These are phyloP conservation scores for Tenthredo livida DNA, from an alignment of 2,888 invertebrate genomes.

Conservation along the genomic window DNA sequence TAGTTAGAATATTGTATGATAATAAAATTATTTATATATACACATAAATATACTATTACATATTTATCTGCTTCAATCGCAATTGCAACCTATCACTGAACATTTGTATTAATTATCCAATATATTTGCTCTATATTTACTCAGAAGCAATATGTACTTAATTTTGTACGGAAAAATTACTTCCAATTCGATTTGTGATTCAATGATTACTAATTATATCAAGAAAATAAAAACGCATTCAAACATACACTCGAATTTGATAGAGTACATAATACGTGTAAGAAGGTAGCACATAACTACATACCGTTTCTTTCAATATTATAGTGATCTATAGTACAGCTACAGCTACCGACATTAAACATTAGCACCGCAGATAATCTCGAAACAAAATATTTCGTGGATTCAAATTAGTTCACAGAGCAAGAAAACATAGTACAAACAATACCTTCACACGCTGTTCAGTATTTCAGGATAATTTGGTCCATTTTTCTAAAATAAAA, in stretches of 20 bases:
- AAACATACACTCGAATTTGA: slow-evolving; percentile 7
- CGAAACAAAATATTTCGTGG: not conserved
- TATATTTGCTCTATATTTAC: slow-evolving; percentile 19
- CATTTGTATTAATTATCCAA: not conserved
- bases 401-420: not conserved
- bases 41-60: slow-evolving; percentile 32
- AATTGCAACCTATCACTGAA: slow-evolving; percentile 16
- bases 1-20: slow-evolving; percentile 74
- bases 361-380: not conserved
- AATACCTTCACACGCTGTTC: not conserved
- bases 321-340: no score
- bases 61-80: slow-evolving; percentile 10
- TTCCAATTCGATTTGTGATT: slow-evolving; percentile 22
- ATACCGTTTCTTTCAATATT: not conserved
- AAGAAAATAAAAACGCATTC: slow-evolving; percentile 25
- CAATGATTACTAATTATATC: slow-evolving; percentile 14
- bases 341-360: not conserved
- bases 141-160: slow-evolving; percentile 17
- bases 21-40: slow-evolving; percentile 72
- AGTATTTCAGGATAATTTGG: not conserved
- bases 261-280: not conserved
- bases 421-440: not conserved
- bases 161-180: slow-evolving; percentile 28
- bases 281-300: not conserved
- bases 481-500: not conserved